Evolutionary conservation across 2,797 vertebrate genomes (phyloP), one percentile per base, ranked within the genome.

Genomic region (Hypotaenidia okinawae): DNA sequence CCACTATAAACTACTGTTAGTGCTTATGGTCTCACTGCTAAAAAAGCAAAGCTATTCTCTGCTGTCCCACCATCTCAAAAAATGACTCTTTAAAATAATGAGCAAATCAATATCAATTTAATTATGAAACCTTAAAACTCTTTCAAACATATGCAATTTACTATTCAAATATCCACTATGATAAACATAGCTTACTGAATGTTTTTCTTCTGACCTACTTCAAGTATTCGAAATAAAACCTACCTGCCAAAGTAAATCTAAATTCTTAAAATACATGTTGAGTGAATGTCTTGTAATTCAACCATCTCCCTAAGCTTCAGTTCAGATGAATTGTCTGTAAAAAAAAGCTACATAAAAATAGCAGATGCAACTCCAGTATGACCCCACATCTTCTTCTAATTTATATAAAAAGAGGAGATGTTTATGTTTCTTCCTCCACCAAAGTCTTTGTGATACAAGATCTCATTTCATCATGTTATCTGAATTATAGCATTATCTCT

Each of bases 401-500:
- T 90, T 74, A 85, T 79, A 85, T 70, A 88, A 83, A 90, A 87
- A 83, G 32, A 64, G 9, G 21, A 84, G 49, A 89, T 94, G 80
- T 89, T 97, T 94, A 49, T 54, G 47, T 81, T 95, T 89, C 80
- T 85, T 94, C 69, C 58, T 73, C 73, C 52, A 89, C 80, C 66
- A 67, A 94, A 95, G 59, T 18, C 68, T 95, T 92, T 87, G 41
- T 74, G 84, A 87, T 90, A 95, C 52, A 84, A 92, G 78, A 93
- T 94, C 90, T 93, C 83, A 90, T 94, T 96, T 96, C 93, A 92
- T 87, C 90, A 82, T 63, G 73, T 87, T 93, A 92, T 64, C 92
- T 89, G 78, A 94, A 87, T 92, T 84, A 94, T 17, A 70, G 74
- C 70, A 86, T 92, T 91, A 86, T 80, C 75, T 95, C 13, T 96